Conservation (phyloP, 2,888 invertebrate genomes). For the Chloroclystis v-ata region DNA sequence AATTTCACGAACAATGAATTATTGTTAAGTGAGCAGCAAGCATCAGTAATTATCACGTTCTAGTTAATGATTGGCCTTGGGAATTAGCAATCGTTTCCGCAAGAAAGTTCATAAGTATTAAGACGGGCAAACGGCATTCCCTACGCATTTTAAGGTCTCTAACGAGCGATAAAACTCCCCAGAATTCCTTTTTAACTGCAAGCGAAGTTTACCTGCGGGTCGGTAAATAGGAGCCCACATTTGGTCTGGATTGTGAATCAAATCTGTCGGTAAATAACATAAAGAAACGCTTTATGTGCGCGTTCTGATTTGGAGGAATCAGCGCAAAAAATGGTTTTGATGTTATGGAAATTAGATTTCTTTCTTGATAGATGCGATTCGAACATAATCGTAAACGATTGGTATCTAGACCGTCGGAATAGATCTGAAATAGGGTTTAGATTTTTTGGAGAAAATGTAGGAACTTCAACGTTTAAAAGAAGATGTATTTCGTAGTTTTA, state of each 20-base stretch:
- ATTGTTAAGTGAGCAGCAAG: background rate
- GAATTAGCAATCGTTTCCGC: constrained; percentile 43
- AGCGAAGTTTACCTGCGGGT: constrained; percentile 71
- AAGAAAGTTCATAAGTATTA: constrained; percentile 37
- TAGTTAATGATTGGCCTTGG: constrained; percentile 4
- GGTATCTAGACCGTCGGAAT: no score
- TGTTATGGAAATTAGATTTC: constrained; percentile 6
- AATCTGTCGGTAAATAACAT: constrained; percentile 59
- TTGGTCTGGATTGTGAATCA: constrained; percentile 66
- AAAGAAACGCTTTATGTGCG: constrained; percentile 42
- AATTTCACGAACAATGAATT: no score
- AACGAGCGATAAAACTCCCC: constrained; percentile 72
- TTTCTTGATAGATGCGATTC: background rate
- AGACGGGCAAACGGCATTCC: constrained; percentile 31
- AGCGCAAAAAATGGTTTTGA: constrained; percentile 16
- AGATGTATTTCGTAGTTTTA: no score
- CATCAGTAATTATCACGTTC: background rate
- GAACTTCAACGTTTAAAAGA: no score
- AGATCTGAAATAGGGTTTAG: no score
- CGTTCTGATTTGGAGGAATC: constrained; percentile 36
- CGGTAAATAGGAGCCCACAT: constrained; percentile 69
- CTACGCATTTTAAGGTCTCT: constrained; percentile 59
- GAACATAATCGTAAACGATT: background rate
- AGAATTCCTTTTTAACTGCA: constrained; percentile 71
- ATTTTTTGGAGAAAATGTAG: no score